Evolutionary conservation across 2,888 invertebrate genomes (phyloP).

Genomic region (Lysandra coridon): DNA sequence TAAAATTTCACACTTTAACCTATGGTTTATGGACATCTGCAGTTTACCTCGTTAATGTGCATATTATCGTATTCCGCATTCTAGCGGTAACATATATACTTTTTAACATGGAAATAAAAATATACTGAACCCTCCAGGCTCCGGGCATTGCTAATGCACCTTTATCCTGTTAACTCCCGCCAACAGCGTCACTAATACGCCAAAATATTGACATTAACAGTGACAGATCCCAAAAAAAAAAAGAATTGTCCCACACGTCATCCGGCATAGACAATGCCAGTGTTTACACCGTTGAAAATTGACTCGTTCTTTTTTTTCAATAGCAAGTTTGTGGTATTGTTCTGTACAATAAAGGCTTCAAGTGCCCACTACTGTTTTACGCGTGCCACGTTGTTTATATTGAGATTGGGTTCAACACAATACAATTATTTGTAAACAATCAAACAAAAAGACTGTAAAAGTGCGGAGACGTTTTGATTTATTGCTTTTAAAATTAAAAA

Average conservation of each 20-base stretch:
- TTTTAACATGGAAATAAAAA: background rate
- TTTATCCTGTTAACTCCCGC: conserved; percentile 39
- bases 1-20: no score
- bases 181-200: conserved; percentile 75
- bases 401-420: conserved; percentile 23
- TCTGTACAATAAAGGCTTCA: conserved; percentile 33
- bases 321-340: conserved; percentile 35
- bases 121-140: conserved; percentile 2
- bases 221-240: conserved; percentile 46
- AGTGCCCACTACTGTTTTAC: conserved; percentile 40
- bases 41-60: no score
- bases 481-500: background rate
- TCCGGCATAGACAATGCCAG: conserved; percentile 47
- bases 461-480: conserved; percentile 27
- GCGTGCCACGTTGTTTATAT: conserved; percentile 37
- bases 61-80: no score
- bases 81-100: background rate
- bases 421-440: conserved; percentile 32
- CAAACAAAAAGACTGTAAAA: conserved; percentile 23
- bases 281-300: conserved; percentile 55
- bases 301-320: conserved; percentile 38
- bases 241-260: conserved; percentile 44
- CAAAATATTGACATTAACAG: conserved; percentile 54
- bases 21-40: no score
- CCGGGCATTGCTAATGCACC: background rate